A percentile compares a stretch with the other conserved stretches of the same genome.
Evolutionary conservation across 2,888 invertebrate genomes (phyloP).

Genomic region (Chironomus riparius): DNA sequence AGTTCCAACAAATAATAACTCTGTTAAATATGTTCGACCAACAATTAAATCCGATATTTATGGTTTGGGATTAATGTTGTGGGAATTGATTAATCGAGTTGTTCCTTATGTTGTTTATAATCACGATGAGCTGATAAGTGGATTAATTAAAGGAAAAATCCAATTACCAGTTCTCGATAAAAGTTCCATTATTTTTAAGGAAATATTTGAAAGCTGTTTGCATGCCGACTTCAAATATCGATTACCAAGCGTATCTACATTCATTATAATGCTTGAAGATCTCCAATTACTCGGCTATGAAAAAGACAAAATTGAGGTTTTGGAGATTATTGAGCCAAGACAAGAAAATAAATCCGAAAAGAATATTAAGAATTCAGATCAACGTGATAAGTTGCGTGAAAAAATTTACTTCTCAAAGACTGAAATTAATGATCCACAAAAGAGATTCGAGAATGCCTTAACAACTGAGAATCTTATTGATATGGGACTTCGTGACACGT

Average conservation of each 20-base stretch:
- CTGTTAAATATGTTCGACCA: conserved; percentile 29
- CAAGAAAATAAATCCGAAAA: not conserved
- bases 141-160: conserved; percentile 13
- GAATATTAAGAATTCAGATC: conserved; percentile 2
- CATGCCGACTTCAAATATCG: not conserved
- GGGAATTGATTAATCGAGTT: conserved; percentile 31
- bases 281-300: not conserved
- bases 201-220: conserved; percentile 8
- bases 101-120: conserved; percentile 30
- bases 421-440: conserved; percentile 3
- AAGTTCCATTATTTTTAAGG: not conserved
- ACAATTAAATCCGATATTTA: conserved; percentile 30
- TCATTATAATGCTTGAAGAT: conserved; percentile 12
- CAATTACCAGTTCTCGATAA: conserved; percentile 13
- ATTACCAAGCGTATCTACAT: not conserved
- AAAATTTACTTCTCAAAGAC: conserved; percentile 15
- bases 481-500: not conserved
- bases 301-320: not conserved
- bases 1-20: conserved; percentile 19
- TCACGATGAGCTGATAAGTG: conserved; percentile 29
- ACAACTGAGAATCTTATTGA: conserved; percentile 2
- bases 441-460: conserved; percentile 14
- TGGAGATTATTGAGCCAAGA: not conserved
- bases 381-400: conserved; percentile 10
- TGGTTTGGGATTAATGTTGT: conserved; percentile 30